Base-by-base conservation (phyloP, 2,797 vertebrate genomes). In the Glyptemys insculpta region DNA sequence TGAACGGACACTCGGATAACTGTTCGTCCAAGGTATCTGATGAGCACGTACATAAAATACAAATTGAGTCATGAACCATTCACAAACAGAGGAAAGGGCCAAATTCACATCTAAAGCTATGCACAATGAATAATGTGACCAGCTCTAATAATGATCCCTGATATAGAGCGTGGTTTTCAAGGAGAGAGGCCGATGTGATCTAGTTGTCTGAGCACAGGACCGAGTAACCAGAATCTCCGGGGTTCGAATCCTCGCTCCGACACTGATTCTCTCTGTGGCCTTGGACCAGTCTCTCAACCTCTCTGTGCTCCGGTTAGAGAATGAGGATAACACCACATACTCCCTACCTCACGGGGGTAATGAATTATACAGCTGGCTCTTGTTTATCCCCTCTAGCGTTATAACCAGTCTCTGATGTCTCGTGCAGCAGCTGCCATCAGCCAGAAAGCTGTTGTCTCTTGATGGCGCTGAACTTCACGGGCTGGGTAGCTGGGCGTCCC, bases 301-400 rank as follows among this genome's bases (percentile, higher is more conserved):
- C 88, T 93, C 91, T 83, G 88, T 91, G 93, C 89, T 91, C 83
- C 62, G 95, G 82, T 96, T 54, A 93, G 92, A 94, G 90, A 94
- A 53, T 95, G 93, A 90, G 92, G 93, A 94, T 91, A 91, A 80
- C 59, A 96, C 87, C 79, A 93, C 92, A 29, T 94, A 94, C 78
- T 97, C 94, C 92, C 90, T 93, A 59, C 86, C 93, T 93, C 88
- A 89, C 41, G 0, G n/a, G 3, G 95, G 65, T 92, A 94, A 95
- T 96, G 91, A 96, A 93, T 97, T 89, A 96, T 94, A 96, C 94
- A 95, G 87, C 95, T 9, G 88, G 78, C 65, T 97, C 89, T 93
- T 93, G 95, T 87, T 47, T 34, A 97, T 94, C 94, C 94, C 96
- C 93, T 95, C 86, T 72, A 89, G 92, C 91, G 86, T 90, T 85